phyloP scores from a whole-genome alignment of 2,113 vertebrate species.

The Dascyllus trimaculatus region DNA sequence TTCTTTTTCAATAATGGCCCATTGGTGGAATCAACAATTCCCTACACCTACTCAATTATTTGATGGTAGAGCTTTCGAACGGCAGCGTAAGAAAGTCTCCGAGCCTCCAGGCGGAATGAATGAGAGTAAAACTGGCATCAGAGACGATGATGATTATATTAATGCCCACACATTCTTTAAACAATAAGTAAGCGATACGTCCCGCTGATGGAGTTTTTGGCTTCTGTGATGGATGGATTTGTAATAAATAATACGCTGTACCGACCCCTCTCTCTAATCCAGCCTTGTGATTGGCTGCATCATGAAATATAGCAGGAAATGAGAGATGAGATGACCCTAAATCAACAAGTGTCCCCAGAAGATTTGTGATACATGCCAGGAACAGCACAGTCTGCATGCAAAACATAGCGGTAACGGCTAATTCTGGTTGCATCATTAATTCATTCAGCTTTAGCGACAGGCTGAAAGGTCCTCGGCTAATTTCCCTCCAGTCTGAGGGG shows the following conservation, averaged over 20 bases:
- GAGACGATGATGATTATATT: slow-evolving; percentile 35
- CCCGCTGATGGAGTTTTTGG: background rate
- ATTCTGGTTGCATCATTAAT: slow-evolving; percentile 42
- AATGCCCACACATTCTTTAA: slow-evolving; percentile 3
- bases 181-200: background rate
- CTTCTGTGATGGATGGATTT: background rate
- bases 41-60: slow-evolving; percentile 33
- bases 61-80: slow-evolving; percentile 17
- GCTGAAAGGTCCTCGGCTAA: slow-evolving; percentile 18
- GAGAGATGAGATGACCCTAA: slow-evolving; percentile 3
- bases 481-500: slow-evolving; percentile 13
- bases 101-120: slow-evolving; percentile 30
- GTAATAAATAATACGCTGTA: background rate
- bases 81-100: background rate
- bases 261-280: background rate
- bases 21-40: slow-evolving; percentile 8
- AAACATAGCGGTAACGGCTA: background rate
- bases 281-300: background rate
- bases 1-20: slow-evolving; percentile 25
- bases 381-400: background rate
- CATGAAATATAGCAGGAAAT: slow-evolving; percentile 10
- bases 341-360: background rate
- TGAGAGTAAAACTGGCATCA: slow-evolving; percentile 27
- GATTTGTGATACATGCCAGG: background rate
- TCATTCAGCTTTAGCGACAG: slow-evolving; percentile 16